Conservation (phyloP, 2,797 vertebrate genomes). For the Falco cherrug region DNA sequence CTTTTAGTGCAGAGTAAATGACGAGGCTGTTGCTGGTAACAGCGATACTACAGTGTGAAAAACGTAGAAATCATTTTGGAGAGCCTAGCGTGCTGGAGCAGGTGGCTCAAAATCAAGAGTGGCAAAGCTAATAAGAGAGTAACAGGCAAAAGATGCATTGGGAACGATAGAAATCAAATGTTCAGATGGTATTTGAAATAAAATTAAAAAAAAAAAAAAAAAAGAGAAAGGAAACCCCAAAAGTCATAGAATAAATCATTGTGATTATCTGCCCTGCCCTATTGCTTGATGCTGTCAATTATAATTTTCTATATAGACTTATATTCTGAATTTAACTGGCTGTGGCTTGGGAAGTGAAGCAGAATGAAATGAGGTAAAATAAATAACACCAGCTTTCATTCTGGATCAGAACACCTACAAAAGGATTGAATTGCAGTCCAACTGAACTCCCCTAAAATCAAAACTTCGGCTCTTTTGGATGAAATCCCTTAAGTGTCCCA, state of each 20-base stretch:
- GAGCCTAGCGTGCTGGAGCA: not conserved
- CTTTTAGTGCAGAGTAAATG: constrained; percentile 57
- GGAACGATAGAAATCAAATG: not conserved
- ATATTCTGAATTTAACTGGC: not conserved
- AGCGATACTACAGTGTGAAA: not conserved
- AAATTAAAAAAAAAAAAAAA: not conserved
- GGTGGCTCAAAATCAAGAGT: constrained; percentile 1
- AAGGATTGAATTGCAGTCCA: not conserved
- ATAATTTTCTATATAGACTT: not conserved
- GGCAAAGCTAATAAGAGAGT: constrained; percentile 35
- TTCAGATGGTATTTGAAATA: not conserved
- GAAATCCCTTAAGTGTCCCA: not conserved
- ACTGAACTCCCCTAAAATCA: not conserved
- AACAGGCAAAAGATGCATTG: not conserved
- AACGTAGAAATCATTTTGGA: constrained; percentile 52
- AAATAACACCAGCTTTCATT: not conserved
- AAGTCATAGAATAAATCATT: not conserved
- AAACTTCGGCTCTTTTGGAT: not conserved
- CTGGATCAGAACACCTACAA: not conserved
- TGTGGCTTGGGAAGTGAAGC: not conserved
- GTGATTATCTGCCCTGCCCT: not conserved
- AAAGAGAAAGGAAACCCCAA: not conserved
- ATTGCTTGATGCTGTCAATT: not conserved
- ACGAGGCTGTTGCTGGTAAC: constrained; percentile 16
- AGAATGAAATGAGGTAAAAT: not conserved